These are phyloP conservation scores for Hipparchia sbordonii DNA, from an alignment of 2,888 invertebrate species.

Conservation along the genomic window DNA sequence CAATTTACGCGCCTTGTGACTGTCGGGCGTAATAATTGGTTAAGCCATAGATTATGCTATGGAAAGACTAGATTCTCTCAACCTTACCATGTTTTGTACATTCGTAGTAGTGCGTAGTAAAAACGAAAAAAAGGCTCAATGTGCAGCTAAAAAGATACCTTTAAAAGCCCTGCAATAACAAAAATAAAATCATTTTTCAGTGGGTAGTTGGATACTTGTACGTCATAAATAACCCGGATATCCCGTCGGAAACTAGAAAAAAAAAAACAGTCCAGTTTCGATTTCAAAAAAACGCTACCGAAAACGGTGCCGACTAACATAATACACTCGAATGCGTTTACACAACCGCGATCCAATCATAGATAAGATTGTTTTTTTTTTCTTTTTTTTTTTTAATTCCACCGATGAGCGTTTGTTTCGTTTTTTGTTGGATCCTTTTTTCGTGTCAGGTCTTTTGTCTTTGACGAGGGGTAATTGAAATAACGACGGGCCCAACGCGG, in stretches of 20 bases:
- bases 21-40: slow-evolving; percentile 22
- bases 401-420: slow-evolving; percentile 56
- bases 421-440: slow-evolving; percentile 48
- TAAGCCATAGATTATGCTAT: slow-evolving; percentile 10
- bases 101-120: no score
- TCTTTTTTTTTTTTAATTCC: slow-evolving; percentile 66
- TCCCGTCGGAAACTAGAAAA: slow-evolving; percentile 32
- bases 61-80: no score
- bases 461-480: slow-evolving; percentile 83
- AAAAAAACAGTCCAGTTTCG: slow-evolving; percentile 43
- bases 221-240: slow-evolving; percentile 32
- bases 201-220: not conserved
- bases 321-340: slow-evolving; percentile 77
- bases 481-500: slow-evolving; percentile 71
- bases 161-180: not conserved
- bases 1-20: slow-evolving; percentile 32
- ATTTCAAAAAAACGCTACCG: slow-evolving; percentile 72
- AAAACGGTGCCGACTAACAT: slow-evolving; percentile 70
- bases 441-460: slow-evolving; percentile 80
- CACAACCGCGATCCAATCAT: slow-evolving; percentile 81
- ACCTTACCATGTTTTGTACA: no score
- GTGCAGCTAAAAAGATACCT: no score
- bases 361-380: slow-evolving; percentile 72
- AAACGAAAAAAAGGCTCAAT: no score
- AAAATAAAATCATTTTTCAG: not conserved